These are phyloP conservation scores for Plutomurus gul DNA, from an alignment of 1,140 invertebrate genomes.

Conservation along the genomic window DNA sequence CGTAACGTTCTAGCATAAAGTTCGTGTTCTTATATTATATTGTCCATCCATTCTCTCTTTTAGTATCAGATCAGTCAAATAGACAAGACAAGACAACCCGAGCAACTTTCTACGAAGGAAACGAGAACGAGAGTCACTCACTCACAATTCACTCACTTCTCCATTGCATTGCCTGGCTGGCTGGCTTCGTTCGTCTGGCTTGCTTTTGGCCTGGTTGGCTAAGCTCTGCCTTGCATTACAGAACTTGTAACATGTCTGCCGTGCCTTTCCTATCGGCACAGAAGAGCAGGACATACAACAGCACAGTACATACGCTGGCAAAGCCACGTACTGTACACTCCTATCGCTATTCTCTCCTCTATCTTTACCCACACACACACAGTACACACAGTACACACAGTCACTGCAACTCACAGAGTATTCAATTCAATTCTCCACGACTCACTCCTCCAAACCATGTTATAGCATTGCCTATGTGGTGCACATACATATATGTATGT, in stretches of 20 bases:
- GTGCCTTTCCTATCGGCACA: neutral
- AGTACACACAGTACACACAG: neutral
- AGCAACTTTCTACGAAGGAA: neutral
- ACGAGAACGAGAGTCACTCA: neutral
- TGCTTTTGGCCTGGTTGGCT: too few species aligned
- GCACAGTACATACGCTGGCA: too few species aligned
- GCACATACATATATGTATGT: neutral
- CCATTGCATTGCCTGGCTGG: too few species aligned
- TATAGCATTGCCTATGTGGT: neutral
- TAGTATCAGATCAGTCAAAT: neutral
- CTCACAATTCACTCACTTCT: too few species aligned
- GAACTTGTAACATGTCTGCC: conserved; percentile 28
- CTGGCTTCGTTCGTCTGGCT: too few species aligned
- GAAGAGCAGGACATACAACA: neutral
- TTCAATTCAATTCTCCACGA: neutral
- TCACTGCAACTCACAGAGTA: neutral
- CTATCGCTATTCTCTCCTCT: conserved; percentile 1
- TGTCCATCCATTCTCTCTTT: neutral
- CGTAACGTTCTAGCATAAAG: neutral
- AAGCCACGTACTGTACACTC: too few species aligned
- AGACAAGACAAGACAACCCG: neutral
- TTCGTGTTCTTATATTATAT: neutral
- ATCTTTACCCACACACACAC: neutral
- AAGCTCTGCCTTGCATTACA: neutral
- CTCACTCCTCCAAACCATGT: too few species aligned